Evolutionary conservation across 2,888 invertebrate species (phyloP).

Genomic region (Caenorhabditis angaria): DNA sequence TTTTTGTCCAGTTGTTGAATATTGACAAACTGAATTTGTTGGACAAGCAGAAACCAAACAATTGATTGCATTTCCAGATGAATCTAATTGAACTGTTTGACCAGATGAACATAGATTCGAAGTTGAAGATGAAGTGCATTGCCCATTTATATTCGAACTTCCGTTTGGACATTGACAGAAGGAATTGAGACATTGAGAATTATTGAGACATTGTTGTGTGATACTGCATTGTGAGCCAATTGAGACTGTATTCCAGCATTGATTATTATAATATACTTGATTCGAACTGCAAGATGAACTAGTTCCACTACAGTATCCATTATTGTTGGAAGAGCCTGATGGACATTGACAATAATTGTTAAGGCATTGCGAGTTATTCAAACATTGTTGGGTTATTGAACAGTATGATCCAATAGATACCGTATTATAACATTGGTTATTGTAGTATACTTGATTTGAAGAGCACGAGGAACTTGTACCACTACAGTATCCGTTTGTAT

Average conservation of each 20-base stretch:
- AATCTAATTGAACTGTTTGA: conserved; percentile 26
- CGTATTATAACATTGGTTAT: conserved; percentile 28
- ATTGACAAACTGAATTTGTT: conserved; percentile 38
- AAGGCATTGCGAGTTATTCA: conserved; percentile 29
- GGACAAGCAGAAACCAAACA: conserved; percentile 47
- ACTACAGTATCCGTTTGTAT: background rate
- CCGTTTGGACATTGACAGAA: conserved; percentile 22
- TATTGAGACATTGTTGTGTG: conserved; percentile 52
- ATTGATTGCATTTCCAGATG: conserved; percentile 36
- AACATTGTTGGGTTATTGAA: conserved; percentile 51
- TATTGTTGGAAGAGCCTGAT: conserved; percentile 10
- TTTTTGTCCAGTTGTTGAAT: conserved; percentile 29
- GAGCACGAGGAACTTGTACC: conserved; percentile 17
- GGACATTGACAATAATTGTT: conserved; percentile 41
- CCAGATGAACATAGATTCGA: conserved; percentile 21
- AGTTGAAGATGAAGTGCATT: conserved; percentile 9
- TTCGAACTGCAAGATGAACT: background rate
- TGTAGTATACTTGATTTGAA: conserved; percentile 19
- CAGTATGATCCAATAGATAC: conserved; percentile 49
- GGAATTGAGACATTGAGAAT: conserved; percentile 31
- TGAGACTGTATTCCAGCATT: conserved; percentile 50
- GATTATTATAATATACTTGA: conserved; percentile 39
- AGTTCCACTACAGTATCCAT: background rate
- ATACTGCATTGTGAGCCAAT: conserved; percentile 49
- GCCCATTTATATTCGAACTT: background rate